phyloP scores from a whole-genome alignment of 2,113 vertebrate genomes.

The Tragelaphus imberbis region DNA sequence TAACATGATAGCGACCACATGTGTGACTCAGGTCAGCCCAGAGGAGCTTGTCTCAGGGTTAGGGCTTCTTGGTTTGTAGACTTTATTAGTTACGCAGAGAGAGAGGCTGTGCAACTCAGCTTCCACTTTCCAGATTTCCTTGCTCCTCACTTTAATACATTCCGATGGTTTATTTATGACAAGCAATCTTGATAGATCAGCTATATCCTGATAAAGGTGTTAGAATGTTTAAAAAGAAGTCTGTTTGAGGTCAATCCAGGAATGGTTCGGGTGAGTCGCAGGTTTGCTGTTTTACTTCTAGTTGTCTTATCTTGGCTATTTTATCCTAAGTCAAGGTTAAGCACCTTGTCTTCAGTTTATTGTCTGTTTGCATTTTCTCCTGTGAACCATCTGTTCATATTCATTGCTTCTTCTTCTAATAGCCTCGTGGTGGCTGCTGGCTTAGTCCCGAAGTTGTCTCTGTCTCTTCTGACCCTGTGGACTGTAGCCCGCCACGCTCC shows the following conservation, averaged over 20 bases:
- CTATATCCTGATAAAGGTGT: neutral
- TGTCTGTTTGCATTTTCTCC: neutral
- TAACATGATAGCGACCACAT: fast-evolving
- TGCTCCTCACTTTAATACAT: neutral
- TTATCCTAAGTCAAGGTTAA: neutral
- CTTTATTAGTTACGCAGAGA: neutral
- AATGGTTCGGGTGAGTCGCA: fast-evolving
- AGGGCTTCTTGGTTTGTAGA: neutral
- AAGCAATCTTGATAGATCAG: neutral
- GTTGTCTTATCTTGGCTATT: neutral
- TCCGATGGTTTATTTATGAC: neutral
- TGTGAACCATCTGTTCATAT: neutral
- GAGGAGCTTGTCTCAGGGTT: neutral
- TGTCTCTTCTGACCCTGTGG: neutral
- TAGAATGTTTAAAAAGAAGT: neutral
- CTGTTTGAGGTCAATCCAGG: neutral
- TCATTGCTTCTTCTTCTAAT: neutral
- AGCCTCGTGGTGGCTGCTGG: neutral
- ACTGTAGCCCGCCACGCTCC: neutral
- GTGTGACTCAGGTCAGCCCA: neutral
- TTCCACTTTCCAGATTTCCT: neutral
- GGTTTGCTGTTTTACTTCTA: neutral
- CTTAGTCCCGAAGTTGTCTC: neutral
- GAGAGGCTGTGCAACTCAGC: neutral
- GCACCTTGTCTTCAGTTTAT: neutral